Percentiles rank a stretch among this genome's conserved stretches.
Evolutionary conservation across 2,888 invertebrate genomes (phyloP).

Genomic region (Oscheius sp.): DNA sequence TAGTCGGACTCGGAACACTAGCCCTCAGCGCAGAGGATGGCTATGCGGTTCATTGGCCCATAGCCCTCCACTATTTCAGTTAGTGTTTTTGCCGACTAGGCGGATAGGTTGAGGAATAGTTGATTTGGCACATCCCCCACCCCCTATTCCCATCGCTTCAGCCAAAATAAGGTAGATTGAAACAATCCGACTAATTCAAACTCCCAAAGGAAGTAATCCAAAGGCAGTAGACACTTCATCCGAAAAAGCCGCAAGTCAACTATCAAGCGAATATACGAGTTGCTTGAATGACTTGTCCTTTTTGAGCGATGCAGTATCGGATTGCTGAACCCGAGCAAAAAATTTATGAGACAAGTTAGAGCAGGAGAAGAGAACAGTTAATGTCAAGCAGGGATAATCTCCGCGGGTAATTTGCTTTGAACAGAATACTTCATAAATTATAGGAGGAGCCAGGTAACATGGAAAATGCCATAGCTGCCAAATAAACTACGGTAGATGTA

Average conservation of each 20-base stretch:
- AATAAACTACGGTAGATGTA: too few species aligned
- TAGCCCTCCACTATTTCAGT: slow-evolving; percentile 3
- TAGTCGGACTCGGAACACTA: slow-evolving; percentile 31
- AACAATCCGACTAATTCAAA: background rate
- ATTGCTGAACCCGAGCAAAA: slow-evolving; percentile 9
- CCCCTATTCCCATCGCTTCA: too few species aligned
- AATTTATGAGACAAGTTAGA: slow-evolving; percentile 15
- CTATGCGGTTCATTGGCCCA: slow-evolving; percentile 21
- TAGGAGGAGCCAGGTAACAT: too few species aligned
- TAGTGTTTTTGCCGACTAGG: background rate
- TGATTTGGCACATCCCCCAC: too few species aligned
- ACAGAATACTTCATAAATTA: background rate
- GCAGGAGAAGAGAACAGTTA: background rate
- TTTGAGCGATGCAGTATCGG: slow-evolving; percentile 34
- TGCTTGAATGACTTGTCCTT: slow-evolving; percentile 29
- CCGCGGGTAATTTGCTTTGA: slow-evolving; percentile 9
- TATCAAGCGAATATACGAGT: slow-evolving; percentile 30
- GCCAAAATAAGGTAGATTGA: background rate
- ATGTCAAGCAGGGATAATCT: background rate
- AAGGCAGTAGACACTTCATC: background rate
- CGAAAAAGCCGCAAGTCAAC: background rate
- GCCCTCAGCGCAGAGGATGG: slow-evolving; percentile 12
- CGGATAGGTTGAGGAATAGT: background rate
- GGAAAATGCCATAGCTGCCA: too few species aligned
- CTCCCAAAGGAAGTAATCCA: background rate